These are phyloP conservation scores for Itoplectis maculator DNA, from an alignment of 2,888 invertebrate species.

Conservation along the genomic window DNA sequence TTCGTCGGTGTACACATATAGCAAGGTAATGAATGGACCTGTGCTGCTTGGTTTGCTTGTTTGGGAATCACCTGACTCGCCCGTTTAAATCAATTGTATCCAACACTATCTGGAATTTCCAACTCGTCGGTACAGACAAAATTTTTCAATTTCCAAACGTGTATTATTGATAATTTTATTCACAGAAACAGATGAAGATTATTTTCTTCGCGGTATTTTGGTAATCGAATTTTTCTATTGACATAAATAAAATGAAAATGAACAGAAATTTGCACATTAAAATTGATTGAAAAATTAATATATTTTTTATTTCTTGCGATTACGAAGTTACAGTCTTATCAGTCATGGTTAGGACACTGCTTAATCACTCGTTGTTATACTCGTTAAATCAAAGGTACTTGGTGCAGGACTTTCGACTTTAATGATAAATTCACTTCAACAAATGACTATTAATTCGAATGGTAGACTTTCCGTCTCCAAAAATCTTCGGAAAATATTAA, in stretches of 20 bases:
- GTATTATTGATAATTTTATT: neutral
- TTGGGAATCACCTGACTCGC: slow-evolving; percentile 21
- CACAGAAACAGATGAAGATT: neutral
- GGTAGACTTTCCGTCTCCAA: slow-evolving; percentile 22
- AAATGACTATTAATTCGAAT: slow-evolving; percentile 6
- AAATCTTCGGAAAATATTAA: slow-evolving; percentile 31
- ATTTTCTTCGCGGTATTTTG: neutral
- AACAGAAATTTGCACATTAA: too few species aligned
- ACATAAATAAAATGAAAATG: neutral
- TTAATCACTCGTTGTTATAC: neutral
- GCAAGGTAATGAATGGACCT: neutral
- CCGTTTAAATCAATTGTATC: slow-evolving; percentile 6
- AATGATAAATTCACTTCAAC: neutral
- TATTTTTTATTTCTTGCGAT: too few species aligned
- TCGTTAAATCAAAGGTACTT: neutral
- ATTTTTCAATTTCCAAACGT: neutral
- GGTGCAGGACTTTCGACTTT: neutral
- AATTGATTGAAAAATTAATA: too few species aligned
- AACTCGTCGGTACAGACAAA: neutral
- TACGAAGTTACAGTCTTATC: too few species aligned
- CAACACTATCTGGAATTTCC: slow-evolving; percentile 5
- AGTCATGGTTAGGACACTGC: too few species aligned
- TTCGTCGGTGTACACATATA: slow-evolving; percentile 10
- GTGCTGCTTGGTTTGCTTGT: slow-evolving; percentile 2
- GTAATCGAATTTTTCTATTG: neutral